These are phyloP conservation scores for Muscicapa comitata DNA, from an alignment of 2,797 vertebrate species.

Conservation along the genomic window DNA sequence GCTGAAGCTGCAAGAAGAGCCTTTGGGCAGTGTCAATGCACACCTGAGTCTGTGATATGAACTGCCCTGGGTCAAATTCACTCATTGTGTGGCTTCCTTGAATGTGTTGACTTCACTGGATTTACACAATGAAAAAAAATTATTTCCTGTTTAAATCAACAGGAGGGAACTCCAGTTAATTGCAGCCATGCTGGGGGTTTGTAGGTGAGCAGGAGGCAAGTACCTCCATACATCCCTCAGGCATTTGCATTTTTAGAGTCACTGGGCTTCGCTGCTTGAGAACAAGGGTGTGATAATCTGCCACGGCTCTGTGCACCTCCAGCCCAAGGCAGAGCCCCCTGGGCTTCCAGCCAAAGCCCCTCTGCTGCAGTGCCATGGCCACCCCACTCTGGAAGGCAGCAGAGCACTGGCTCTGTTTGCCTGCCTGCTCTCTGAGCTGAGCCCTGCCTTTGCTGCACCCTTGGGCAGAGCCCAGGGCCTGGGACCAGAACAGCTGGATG, in stretches of 20 bases:
- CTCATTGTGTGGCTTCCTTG: neutral
- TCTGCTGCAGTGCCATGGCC: neutral
- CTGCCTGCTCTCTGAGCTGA: neutral
- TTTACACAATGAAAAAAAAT: neutral
- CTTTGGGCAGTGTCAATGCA: neutral
- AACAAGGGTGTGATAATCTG: neutral
- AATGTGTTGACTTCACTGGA: neutral
- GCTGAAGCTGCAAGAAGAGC: neutral
- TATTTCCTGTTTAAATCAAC: neutral
- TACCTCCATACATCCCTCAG: neutral
- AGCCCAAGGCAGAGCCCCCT: neutral
- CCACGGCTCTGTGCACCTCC: neutral
- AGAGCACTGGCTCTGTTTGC: rapidly evolving
- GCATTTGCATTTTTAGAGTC: neutral
- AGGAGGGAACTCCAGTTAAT: neutral
- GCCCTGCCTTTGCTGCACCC: neutral
- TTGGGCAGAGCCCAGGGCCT: neutral
- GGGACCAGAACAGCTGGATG: neutral
- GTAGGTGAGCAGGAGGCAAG: neutral
- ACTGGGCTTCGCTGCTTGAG: neutral
- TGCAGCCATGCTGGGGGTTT: neutral
- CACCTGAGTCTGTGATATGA: neutral
- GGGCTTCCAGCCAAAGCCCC: neutral
- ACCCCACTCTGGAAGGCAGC: neutral
- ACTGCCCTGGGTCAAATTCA: neutral